phyloP scores from a whole-genome alignment of 2,888 invertebrate genomes.

The Pollenia angustigena region DNA sequence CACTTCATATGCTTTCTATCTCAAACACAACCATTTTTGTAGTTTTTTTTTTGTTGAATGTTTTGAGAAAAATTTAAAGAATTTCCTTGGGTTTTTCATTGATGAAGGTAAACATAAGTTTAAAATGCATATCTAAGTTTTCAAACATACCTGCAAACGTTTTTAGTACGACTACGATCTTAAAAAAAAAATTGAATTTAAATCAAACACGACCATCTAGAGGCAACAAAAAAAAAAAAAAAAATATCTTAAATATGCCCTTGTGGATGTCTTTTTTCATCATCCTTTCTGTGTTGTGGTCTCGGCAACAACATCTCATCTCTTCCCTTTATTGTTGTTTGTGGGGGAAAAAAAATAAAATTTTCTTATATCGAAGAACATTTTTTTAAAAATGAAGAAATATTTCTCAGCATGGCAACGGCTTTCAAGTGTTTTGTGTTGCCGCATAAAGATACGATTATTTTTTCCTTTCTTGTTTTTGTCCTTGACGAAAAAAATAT shows the following conservation, averaged over 20 bases:
- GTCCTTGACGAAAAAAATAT: background rate
- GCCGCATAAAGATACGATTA: background rate
- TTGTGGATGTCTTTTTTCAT: slow-evolving; percentile 11
- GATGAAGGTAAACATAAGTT: slow-evolving; percentile 69
- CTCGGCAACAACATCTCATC: slow-evolving; percentile 1
- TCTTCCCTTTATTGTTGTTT: background rate
- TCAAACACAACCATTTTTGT: slow-evolving; percentile 20
- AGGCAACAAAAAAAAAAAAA: background rate
- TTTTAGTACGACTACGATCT: background rate
- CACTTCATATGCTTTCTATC: background rate
- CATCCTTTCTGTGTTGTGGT: background rate
- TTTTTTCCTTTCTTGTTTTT: background rate
- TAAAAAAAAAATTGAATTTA: slow-evolving; percentile 3
- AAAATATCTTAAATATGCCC: slow-evolving; percentile 45
- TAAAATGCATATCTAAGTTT: slow-evolving; percentile 56
- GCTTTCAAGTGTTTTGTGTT: slow-evolving; percentile 15
- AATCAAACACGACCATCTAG: slow-evolving; percentile 33
- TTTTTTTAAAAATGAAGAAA: background rate
- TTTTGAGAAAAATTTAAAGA: slow-evolving; percentile 7
- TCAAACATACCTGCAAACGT: background rate
- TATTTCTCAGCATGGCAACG: background rate
- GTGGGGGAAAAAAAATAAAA: background rate
- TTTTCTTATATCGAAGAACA: background rate
- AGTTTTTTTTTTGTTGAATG: background rate
- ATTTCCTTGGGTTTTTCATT: slow-evolving; percentile 49